A percentile compares a stretch with the other conserved stretches of the same genome.
These are phyloP conservation scores for Drosophila parvula DNA, from an alignment of 1,140 invertebrate species.

Conservation along the genomic window DNA sequence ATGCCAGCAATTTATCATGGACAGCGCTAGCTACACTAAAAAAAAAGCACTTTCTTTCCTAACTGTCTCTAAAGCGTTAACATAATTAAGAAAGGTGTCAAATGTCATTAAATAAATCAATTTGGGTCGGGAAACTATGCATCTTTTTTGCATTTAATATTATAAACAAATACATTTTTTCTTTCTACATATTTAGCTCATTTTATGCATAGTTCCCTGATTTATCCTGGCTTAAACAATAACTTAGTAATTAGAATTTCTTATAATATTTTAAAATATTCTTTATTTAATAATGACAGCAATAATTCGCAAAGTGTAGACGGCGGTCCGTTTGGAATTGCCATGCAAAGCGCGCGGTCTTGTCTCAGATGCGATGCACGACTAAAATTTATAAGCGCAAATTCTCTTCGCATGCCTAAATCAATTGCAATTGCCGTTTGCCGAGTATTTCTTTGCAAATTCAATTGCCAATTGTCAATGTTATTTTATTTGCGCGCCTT, in stretches of 20 bases:
- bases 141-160: neutral
- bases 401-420: slow-evolving; percentile 41
- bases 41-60: neutral
- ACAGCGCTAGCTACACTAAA: slow-evolving; percentile 6
- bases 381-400: slow-evolving; percentile 48
- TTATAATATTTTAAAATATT: too few species aligned
- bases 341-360: slow-evolving; percentile 38
- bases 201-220: too few species aligned
- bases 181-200: too few species aligned
- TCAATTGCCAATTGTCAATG: slow-evolving; percentile 71
- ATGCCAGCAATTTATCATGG: slow-evolving; percentile 21
- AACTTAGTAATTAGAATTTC: too few species aligned
- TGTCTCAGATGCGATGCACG: slow-evolving; percentile 20
- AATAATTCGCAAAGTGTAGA: neutral
- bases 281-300: neutral
- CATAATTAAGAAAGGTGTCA: neutral
- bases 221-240: too few species aligned
- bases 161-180: neutral
- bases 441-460: slow-evolving; percentile 58
- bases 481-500: slow-evolving; percentile 71
- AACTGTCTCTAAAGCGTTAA: neutral
- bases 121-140: neutral
- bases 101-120: neutral
- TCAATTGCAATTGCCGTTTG: slow-evolving; percentile 54
- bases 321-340: neutral